phyloP scores from a whole-genome alignment of 2,113 vertebrate genomes.

The Tiliqua scincoides region DNA sequence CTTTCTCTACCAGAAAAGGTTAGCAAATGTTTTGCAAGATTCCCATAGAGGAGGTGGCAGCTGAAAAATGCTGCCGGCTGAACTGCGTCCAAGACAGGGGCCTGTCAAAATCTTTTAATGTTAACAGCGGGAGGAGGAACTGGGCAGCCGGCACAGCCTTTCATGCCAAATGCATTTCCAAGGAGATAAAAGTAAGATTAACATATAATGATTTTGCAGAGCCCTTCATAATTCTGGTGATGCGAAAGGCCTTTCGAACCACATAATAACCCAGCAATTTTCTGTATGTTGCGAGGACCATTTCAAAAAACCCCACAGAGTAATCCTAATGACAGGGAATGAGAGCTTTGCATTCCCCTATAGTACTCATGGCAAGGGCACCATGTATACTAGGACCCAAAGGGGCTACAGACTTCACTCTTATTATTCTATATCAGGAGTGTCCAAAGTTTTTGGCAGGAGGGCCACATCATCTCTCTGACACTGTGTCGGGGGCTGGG shows the following conservation, averaged over 20 bases:
- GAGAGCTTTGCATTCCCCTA: neutral
- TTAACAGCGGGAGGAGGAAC: neutral
- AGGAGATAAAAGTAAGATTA: neutral
- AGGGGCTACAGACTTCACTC: too few species aligned
- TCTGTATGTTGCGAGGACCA: accelerated
- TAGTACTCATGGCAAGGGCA: neutral
- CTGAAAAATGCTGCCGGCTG: conserved; percentile 28
- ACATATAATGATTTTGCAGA: neutral
- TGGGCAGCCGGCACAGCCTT: neutral
- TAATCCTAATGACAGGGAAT: neutral
- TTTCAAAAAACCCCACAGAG: accelerated
- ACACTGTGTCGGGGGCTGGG: too few species aligned
- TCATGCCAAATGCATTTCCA: neutral
- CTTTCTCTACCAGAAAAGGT: neutral
- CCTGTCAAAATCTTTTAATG: accelerated
- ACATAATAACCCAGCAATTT: neutral
- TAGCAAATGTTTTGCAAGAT: neutral
- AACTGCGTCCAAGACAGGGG: accelerated
- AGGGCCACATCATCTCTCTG: too few species aligned
- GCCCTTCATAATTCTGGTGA: neutral
- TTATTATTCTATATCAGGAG: too few species aligned
- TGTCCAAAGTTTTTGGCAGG: too few species aligned
- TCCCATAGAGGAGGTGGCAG: neutral
- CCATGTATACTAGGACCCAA: neutral
- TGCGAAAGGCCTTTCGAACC: accelerated